Evolutionary conservation across 2,797 vertebrate species (phyloP).

Genomic region (Aplochiton taeniatus): DNA sequence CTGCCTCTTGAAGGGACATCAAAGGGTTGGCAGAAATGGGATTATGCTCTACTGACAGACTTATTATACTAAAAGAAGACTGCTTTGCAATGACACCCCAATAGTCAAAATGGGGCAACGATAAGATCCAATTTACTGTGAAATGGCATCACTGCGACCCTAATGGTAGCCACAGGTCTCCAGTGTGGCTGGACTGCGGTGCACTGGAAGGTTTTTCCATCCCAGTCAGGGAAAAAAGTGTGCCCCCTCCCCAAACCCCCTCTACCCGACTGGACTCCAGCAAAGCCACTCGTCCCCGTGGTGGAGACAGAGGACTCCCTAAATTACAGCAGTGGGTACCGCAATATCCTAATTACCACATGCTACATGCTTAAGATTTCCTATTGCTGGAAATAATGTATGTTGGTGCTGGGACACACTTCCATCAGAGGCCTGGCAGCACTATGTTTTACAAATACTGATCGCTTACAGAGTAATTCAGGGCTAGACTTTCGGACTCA

Average conservation of each 20-base stretch:
- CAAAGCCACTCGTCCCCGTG: constrained; percentile 25
- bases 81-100: constrained; percentile 22
- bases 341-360: constrained; percentile 51
- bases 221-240: constrained; percentile 3
- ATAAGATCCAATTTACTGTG: constrained; percentile 33
- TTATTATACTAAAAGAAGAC: not conserved
- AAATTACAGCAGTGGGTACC: constrained; percentile 60
- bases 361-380: constrained; percentile 40
- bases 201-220: constrained; percentile 4
- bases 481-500: constrained; percentile 19
- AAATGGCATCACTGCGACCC: constrained; percentile 25
- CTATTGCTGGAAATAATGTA: constrained; percentile 20
- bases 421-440: constrained; percentile 7
- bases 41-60: not conserved
- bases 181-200: constrained; percentile 25
- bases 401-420: constrained; percentile 4
- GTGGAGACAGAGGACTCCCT: constrained; percentile 47
- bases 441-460: constrained; percentile 18
- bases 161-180: constrained; percentile 34
- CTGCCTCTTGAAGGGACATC: constrained; percentile 8
- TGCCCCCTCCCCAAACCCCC: constrained; percentile 9
- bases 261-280: constrained; percentile 9
- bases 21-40: not conserved
- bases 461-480: constrained; percentile 26
- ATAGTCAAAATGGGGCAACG: constrained; percentile 20